Base-by-base conservation (phyloP, 2,113 vertebrate genomes). In the Xenus cinereus region DNA sequence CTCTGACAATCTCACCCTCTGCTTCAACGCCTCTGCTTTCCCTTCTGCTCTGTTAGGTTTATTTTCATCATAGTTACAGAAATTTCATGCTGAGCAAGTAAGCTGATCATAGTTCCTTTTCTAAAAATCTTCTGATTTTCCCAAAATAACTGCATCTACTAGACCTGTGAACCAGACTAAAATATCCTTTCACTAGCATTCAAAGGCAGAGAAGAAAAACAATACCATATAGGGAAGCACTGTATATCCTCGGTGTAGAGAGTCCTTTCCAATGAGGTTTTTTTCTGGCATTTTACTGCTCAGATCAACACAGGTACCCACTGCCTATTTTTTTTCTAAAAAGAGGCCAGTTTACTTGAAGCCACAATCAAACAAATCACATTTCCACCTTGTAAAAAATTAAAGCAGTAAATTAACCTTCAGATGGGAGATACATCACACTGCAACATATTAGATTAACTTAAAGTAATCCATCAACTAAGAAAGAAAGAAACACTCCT, bases 1-100 rank as follows among this genome's bases (percentile, higher is more conserved):
- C 82, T 78, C 71, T 15, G 11, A 51, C 11, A 73, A 18, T 35
- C 39, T 87, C 63, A 74, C 71, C 51, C 69, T 64, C 75, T 75
- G 78, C 46, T 92, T 68, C 15, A 45, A 83, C 93, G 81, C 88
- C 93, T 87, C 93, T 26, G 7, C 72, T 77, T 79, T 86, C n/a
- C 90, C 77, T 91, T 92, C 91, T 95, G 93, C 45, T 96, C 74
- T 5, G 9, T 78, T 16, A 30, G 35, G 46, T 73, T 94, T 93
- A 88, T 93, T 95, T 95, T 74, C 71, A 76, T 62, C 60, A 12
- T 5, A 72, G 35, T 60, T 69, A 92, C 51, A 83, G 28, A 72
- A 95, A 85, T 54, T 63, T 63, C 53, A 1, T 83, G 83, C 74
- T 85, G 71, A 94, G 77, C 74, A 67, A 93, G 62, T 67, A 67